Evolutionary conservation across 2,113 vertebrate genomes (phyloP).

Genomic region (Fulica atra): DNA sequence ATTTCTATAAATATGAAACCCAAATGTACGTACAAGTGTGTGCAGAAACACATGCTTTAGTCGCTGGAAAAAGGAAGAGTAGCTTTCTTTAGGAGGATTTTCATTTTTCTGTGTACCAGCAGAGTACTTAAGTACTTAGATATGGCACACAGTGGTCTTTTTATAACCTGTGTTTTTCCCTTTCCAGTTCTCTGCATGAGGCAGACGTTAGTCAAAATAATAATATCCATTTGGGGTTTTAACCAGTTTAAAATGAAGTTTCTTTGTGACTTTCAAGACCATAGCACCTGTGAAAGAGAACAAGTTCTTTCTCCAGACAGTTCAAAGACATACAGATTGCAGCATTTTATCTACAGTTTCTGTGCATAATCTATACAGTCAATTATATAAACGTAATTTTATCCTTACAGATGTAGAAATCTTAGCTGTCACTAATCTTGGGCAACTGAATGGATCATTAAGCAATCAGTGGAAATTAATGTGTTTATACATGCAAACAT

Average conservation of each 20-base stretch:
- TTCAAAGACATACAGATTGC: background rate
- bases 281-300: background rate
- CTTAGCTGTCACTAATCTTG: background rate
- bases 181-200: constrained; percentile 1
- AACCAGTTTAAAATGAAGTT: background rate
- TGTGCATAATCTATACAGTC: background rate
- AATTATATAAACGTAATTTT: constrained; percentile 6
- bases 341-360: background rate
- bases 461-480: constrained; percentile 6
- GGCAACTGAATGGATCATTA: background rate
- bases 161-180: background rate
- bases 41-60: background rate
- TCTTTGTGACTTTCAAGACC: background rate
- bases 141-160: background rate
- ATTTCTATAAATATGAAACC: background rate
- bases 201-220: constrained; percentile 21
- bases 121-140: background rate
- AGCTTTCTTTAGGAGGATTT: background rate
- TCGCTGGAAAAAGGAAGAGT: background rate
- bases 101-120: background rate
- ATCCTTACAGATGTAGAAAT: background rate
- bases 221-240: background rate
- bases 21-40: background rate
- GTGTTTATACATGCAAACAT: background rate
- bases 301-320: background rate